These are phyloP conservation scores for Apoda limacodes DNA, from an alignment of 2,888 invertebrate genomes.

Conservation along the genomic window DNA sequence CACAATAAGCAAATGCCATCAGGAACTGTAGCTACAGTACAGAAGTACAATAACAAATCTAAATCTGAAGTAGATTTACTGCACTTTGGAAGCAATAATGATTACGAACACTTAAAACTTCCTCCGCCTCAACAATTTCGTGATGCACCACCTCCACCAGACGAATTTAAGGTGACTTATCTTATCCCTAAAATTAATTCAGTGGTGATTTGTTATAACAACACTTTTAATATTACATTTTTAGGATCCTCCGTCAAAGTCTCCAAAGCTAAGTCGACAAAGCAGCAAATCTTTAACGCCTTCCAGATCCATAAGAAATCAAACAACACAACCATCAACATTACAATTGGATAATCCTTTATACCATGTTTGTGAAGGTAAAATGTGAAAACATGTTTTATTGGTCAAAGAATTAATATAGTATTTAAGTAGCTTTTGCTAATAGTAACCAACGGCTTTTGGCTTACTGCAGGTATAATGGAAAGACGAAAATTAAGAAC, in stretches of 20 bases:
- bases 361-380: conserved; percentile 84
- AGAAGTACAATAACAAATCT: conserved; percentile 61
- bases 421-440: conserved; percentile 30
- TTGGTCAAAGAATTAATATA: conserved; percentile 7
- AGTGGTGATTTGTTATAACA: not conserved
- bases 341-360: conserved; percentile 77
- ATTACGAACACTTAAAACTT: conserved; percentile 73
- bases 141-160: conserved; percentile 83
- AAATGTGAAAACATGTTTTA: conserved; percentile 28
- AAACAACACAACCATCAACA: conserved; percentile 40
- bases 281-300: conserved; percentile 61
- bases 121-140: conserved; percentile 89
- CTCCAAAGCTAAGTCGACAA: conserved; percentile 52
- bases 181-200: not conserved
- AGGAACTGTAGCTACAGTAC: conserved; percentile 32
- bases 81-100: conserved; percentile 66
- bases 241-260: conserved; percentile 59
- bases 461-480: conserved; percentile 48
- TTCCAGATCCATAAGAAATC: conserved; percentile 49
- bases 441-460: too few relatives aligned
- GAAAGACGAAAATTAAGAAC: conserved; percentile 59
- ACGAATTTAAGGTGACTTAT: conserved; percentile 76
- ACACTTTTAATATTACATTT: conserved; percentile 10
- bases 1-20: conserved; percentile 35
- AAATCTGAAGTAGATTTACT: conserved; percentile 72